Base-by-base conservation (phyloP, 2,888 invertebrate genomes). In the Spatulosminthurus flaviceps region DNA sequence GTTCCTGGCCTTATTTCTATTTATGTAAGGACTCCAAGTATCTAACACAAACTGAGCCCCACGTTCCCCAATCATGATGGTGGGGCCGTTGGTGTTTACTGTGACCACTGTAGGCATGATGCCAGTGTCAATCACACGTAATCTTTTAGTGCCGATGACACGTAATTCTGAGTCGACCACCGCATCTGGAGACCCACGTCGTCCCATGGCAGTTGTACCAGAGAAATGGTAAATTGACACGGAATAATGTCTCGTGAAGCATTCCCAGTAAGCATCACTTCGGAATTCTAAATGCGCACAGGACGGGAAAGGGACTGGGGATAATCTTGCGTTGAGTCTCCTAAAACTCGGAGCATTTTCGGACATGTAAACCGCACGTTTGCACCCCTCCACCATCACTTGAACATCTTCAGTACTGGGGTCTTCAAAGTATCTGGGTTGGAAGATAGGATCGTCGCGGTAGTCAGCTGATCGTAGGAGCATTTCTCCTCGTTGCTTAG, bases 151-250 rank as follows among this genome's bases (percentile, higher is more conserved):
- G n/a, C 83, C 83, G 41, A 83, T 79, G 4, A 84, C 84, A 29
- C 83, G 73, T 26, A 84, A 77, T 78, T 83, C 83, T 13, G 83
- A 66, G 34, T 84, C 84, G 1, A 83, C 83, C 1, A 84, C 84
- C 0, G 83, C 66, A 60, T 79, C 13, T 0, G 83, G 84, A 24
- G 79, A 74, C 0, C 77, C 77, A 22, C 77, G 64, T 0, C 73
- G 83, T n/a, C 84, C 84, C 84, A 84, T 84, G 21, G 83, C 83
- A 0, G 82, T 82, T 5, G 84, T 84, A 1, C 84, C 84, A 4
- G 78, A 71, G 34, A 78, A 82, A 71, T 83, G 83, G 61, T 83
- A 82, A 78, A 82, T 83, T 21, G 79, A 79, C 9, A 84, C 83
- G 16, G 81, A 78, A 51, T 82, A 82, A 70, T 84, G 84, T n/a